Conservation (phyloP, 2,113 vertebrate species). For the Cochlearius cochlearius region DNA sequence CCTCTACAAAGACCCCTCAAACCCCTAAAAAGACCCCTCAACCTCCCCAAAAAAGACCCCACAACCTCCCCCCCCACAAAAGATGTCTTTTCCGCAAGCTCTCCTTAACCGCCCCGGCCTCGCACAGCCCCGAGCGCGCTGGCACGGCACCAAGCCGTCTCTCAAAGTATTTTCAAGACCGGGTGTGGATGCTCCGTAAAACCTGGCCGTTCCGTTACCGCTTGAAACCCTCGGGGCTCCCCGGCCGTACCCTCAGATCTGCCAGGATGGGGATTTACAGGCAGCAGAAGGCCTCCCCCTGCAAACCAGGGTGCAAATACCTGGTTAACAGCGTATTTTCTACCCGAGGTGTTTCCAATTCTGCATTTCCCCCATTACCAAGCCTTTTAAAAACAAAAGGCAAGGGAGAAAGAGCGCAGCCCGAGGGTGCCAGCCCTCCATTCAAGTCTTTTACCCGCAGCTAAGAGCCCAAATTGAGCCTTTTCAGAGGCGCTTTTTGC, state of each 20-base stretch:
- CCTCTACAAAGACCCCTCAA: not conserved
- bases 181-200: rapidly evolving
- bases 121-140: rapidly evolving
- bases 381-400: not conserved
- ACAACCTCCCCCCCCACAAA: not conserved
- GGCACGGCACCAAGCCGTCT: not conserved
- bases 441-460: not conserved
- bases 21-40: not conserved
- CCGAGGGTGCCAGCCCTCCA: not conserved
- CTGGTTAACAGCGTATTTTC: not conserved
- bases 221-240: not conserved
- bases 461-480: not conserved
- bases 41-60: not conserved
- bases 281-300: not conserved
- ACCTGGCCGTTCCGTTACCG: rapidly evolving
- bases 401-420: not conserved
- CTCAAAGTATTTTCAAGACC: not conserved
- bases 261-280: not conserved
- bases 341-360: not conserved
- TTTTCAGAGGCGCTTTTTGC: not conserved
- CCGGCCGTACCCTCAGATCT: rapidly evolving
- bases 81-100: rapidly evolving
- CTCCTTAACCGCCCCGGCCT: not conserved
- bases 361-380: not conserved
- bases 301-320: not conserved